Conservation (phyloP, 2,888 invertebrate genomes). For the Clepsis dumicolana region DNA sequence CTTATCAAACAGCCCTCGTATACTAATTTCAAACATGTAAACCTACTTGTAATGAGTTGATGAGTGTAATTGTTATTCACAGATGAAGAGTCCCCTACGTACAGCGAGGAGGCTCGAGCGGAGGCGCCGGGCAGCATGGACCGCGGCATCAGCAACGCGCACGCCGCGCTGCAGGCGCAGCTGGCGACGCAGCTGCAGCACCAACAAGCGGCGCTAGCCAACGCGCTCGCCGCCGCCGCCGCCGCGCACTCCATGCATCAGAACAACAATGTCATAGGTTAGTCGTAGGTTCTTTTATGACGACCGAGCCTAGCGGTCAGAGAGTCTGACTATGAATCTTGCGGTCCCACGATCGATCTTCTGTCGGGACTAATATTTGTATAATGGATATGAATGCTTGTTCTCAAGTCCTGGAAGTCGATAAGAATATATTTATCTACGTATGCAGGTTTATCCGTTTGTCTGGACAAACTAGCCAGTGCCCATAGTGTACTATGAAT, state of each 20-base stretch:
- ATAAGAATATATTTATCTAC: too few species aligned
- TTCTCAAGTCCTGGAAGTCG: too few species aligned
- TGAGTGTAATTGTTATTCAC: slow-evolving; percentile 16
- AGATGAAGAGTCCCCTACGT: slow-evolving; percentile 83
- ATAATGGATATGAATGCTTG: too few species aligned
- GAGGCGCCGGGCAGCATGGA: slow-evolving; percentile 65
- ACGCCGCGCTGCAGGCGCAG: slow-evolving; percentile 87
- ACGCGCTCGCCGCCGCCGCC: slow-evolving; percentile 86
- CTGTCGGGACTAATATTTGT: too few species aligned
- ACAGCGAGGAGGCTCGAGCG: slow-evolving; percentile 81
- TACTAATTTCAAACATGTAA: not conserved
- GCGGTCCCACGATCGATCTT: too few species aligned
- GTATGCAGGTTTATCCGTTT: too few species aligned
- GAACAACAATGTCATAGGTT: slow-evolving; percentile 86
- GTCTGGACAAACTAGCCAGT: too few species aligned
- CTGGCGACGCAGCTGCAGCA: slow-evolving; percentile 87
- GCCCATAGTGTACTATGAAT: too few species aligned
- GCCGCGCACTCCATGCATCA: slow-evolving; percentile 88
- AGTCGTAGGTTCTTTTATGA: slow-evolving; percentile 57
- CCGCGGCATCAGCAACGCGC: slow-evolving; percentile 54
- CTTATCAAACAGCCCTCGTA: not conserved
- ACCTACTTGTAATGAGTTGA: not conserved
- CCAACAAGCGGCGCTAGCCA: slow-evolving; percentile 84
- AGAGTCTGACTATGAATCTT: too few species aligned
- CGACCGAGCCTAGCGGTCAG: too few species aligned